phyloP scores from a whole-genome alignment of 2,113 vertebrate genomes.

The Stigmatopora argus region DNA sequence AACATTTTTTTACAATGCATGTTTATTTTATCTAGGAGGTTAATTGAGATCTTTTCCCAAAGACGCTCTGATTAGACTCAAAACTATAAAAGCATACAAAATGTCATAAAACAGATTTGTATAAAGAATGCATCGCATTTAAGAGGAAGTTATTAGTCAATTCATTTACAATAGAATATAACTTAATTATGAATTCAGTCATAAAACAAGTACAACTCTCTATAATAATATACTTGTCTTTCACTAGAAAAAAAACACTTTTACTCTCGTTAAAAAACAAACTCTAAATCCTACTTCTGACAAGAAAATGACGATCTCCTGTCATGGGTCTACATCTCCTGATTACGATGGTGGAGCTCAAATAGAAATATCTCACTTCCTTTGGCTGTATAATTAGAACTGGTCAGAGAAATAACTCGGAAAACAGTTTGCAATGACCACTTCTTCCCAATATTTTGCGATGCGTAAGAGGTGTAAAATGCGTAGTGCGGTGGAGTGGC shows the following conservation, averaged over 20 bases:
- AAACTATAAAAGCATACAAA: too few relatives aligned
- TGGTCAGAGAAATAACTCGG: conserved; percentile 15
- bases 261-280: neutral
- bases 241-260: neutral
- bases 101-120: too few relatives aligned
- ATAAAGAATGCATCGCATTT: too few relatives aligned
- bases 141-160: too few relatives aligned
- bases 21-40: too few relatives aligned
- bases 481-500: neutral
- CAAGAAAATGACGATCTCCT: neutral
- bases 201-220: too few relatives aligned
- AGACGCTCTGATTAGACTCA: too few relatives aligned
- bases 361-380: conserved; percentile 44
- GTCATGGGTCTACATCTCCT: conserved; percentile 14
- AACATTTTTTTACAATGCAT: too few relatives aligned
- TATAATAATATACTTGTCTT: too few relatives aligned
- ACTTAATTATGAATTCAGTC: too few relatives aligned
- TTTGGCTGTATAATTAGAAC: conserved; percentile 37
- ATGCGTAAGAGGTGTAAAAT: conserved; percentile 5
- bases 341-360: conserved; percentile 6
- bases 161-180: too few relatives aligned
- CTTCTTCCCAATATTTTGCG: conserved; percentile 23
- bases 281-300: neutral
- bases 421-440: conserved; percentile 36
- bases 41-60: too few relatives aligned